Percentiles rank a stretch among this genome's conserved stretches.
These are phyloP conservation scores for Lagopus muta DNA, from an alignment of 2,113 vertebrate genomes.

Conservation along the genomic window DNA sequence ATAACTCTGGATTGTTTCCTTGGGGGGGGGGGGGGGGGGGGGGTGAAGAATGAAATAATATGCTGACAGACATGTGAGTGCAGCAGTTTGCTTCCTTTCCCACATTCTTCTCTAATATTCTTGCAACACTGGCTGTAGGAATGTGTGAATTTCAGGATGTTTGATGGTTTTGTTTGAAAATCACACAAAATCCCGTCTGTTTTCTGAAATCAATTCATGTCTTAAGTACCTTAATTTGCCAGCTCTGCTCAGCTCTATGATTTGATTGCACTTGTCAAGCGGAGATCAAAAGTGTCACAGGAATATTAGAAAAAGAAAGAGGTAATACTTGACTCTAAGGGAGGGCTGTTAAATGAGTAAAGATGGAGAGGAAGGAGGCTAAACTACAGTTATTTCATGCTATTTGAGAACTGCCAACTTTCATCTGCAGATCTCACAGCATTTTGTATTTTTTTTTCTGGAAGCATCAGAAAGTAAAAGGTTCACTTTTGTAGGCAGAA, in stretches of 20 bases:
- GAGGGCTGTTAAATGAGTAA: neutral
- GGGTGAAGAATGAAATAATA: neutral
- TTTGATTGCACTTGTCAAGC: slow-evolving; percentile 30
- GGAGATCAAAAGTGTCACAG: neutral
- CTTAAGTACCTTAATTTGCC: slow-evolving; percentile 18
- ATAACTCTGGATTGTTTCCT: neutral
- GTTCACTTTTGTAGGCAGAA: neutral
- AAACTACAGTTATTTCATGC: slow-evolving; percentile 4
- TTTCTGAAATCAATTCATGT: neutral
- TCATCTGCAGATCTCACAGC: slow-evolving; percentile 2
- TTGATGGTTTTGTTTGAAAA: neutral
- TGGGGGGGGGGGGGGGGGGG: neutral
- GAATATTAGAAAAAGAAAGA: neutral
- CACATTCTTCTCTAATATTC: neutral
- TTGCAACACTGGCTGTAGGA: neutral
- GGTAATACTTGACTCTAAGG: neutral
- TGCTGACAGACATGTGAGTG: neutral
- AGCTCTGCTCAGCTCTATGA: neutral
- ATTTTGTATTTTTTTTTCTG: neutral
- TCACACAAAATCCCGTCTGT: neutral
- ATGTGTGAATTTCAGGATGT: neutral
- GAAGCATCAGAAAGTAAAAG: neutral
- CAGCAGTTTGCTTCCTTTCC: neutral
- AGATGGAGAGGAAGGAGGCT: neutral
- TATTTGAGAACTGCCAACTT: slow-evolving; percentile 29